phyloP scores from a whole-genome alignment of 92 coral and sea anemone species.

The Blastomussa wellsi region DNA sequence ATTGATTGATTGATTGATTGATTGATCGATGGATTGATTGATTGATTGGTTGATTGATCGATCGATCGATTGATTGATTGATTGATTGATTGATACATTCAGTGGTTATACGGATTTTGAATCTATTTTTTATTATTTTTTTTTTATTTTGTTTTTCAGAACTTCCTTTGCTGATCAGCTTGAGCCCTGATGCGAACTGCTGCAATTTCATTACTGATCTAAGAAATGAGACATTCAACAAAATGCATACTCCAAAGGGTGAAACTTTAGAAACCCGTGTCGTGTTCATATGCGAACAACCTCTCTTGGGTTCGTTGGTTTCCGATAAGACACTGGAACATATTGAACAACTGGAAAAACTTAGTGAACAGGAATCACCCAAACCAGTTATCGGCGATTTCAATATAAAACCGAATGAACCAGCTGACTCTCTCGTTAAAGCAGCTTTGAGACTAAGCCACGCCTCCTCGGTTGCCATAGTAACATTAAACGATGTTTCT shows the following conservation, averaged over 20 bases:
- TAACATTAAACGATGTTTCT: neutral
- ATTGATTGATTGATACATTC: neutral
- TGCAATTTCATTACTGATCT: slow-evolving; percentile 24
- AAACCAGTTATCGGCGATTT: neutral
- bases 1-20: neutral
- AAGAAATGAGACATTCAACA: slow-evolving; percentile 17
- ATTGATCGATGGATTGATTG: neutral
- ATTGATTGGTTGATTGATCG: too few species aligned
- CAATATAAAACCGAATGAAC: neutral
- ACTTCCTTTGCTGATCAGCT: slow-evolving; percentile 15
- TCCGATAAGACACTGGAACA: slow-evolving; percentile 24
- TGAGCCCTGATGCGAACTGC: slow-evolving; percentile 26
- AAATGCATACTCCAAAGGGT: neutral
- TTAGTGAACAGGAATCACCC: neutral
- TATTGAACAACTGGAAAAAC: slow-evolving; percentile 15
- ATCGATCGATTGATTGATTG: neutral
- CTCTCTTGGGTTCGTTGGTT: slow-evolving; percentile 19
- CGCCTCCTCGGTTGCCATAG: slow-evolving; percentile 31
- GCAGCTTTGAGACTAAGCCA: slow-evolving; percentile 33
- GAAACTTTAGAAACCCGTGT: slow-evolving; percentile 1
- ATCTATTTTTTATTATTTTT: neutral
- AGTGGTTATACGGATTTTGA: too few species aligned
- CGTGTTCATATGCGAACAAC: slow-evolving; percentile 17
- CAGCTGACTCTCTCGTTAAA: slow-evolving; percentile 12
- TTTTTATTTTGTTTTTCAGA: slow-evolving; percentile 3